These are phyloP conservation scores for Zenarchopterus dispar DNA, from an alignment of 2,797 vertebrate genomes.

Conservation along the genomic window DNA sequence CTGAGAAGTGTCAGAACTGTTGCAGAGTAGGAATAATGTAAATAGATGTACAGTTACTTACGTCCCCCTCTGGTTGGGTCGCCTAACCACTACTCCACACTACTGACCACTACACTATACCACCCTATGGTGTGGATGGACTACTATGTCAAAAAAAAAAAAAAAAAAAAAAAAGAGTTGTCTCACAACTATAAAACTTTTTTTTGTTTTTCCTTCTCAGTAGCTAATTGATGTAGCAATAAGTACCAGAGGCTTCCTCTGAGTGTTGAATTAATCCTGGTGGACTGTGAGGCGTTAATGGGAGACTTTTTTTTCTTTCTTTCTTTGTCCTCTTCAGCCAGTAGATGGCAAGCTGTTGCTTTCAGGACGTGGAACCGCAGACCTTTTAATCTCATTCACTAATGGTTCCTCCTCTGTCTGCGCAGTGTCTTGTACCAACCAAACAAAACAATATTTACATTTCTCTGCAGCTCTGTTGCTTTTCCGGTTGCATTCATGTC, in stretches of 20 bases:
- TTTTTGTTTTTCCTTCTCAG: constrained; percentile 69
- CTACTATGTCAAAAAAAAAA: constrained; percentile 55
- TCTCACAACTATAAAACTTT: constrained; percentile 57
- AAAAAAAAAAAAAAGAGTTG: constrained; percentile 34
- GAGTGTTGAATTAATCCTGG: constrained; percentile 52
- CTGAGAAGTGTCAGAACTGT: constrained; percentile 50
- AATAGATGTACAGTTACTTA: constrained; percentile 62
- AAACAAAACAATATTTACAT: constrained; percentile 4
- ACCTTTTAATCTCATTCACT: constrained; percentile 28
- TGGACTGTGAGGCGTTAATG: constrained; percentile 40
- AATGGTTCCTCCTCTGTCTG: constrained; percentile 33
- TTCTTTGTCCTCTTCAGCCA: constrained; percentile 11
- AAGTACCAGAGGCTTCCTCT: constrained; percentile 66
- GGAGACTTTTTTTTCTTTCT: constrained; percentile 35
- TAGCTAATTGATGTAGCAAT: constrained; percentile 85
- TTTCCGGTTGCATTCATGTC: constrained; percentile 10
- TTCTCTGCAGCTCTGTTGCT: constrained; percentile 52
- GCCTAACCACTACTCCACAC: constrained; percentile 79
- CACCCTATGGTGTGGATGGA: constrained; percentile 73
- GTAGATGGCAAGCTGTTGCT: constrained; percentile 22
- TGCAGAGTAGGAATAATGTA: constrained; percentile 49
- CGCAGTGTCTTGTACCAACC: constrained; percentile 1
- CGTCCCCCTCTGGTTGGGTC: constrained; percentile 64
- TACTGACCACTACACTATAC: constrained; percentile 79
- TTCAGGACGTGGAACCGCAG: constrained; percentile 15